These are phyloP conservation scores for Lepidostoma basale DNA, from an alignment of 1,140 invertebrate species.

Conservation along the genomic window DNA sequence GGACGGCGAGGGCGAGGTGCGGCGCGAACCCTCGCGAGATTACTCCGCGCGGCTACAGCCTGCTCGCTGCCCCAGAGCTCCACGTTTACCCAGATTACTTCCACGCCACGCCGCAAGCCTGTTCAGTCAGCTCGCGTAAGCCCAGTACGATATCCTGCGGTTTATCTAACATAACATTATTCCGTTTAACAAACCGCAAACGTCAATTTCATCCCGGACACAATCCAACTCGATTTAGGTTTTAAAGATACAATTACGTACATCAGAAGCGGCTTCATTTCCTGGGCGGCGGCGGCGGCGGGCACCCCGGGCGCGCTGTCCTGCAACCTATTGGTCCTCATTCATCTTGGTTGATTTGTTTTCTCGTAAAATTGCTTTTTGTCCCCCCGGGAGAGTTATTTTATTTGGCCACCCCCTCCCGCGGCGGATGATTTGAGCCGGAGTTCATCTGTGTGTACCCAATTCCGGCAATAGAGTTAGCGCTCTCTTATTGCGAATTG, in stretches of 20 bases:
- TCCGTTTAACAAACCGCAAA: constrained; percentile 3
- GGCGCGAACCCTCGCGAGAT: constrained; percentile 10
- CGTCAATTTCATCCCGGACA: background rate
- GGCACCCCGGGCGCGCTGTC: constrained; percentile 10
- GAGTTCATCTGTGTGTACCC: constrained; percentile 15
- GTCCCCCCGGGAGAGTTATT: constrained; percentile 38
- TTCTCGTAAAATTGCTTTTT: constrained; percentile 44
- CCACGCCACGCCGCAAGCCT: constrained; percentile 1
- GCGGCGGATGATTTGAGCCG: constrained; percentile 17
- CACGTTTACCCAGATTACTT: constrained; percentile 20
- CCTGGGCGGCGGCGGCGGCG: background rate
- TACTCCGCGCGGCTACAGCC: background rate
- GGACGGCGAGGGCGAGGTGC: background rate
- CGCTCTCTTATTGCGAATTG: constrained; percentile 24
- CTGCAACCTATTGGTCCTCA: constrained; percentile 1
- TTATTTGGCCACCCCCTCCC: constrained; percentile 31
- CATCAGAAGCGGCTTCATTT: background rate
- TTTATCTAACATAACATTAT: constrained; percentile 4
- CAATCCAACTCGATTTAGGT: constrained; percentile 14
- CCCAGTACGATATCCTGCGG: background rate
- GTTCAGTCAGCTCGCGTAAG: background rate
- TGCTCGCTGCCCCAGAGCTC: background rate
- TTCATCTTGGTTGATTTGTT: constrained; percentile 38
- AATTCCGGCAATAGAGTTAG: constrained; percentile 23
- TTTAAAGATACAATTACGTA: background rate